Base-by-base conservation (phyloP, 2,113 vertebrate genomes). In the Alectura lathami region DNA sequence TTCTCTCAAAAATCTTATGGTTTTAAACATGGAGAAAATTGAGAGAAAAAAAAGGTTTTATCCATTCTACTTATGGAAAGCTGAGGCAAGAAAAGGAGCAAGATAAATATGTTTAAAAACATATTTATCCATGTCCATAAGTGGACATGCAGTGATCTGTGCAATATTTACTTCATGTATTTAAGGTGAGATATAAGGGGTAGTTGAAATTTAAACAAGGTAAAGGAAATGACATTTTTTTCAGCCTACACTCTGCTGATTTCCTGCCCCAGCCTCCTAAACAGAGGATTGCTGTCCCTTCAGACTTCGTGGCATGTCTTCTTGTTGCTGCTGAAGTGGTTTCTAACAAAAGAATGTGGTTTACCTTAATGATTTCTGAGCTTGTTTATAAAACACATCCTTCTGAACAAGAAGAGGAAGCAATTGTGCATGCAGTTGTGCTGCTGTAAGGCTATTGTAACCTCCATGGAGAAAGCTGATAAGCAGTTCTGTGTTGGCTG, bases 401-500 rank as follows among this genome's bases (percentile, higher is more conserved):
- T 91, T 42, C 29, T 34, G 32, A 32, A 32, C 1, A 12, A 92
- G n/a, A 21, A 40, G 53, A 68, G 34, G 42, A 50, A 63, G 29
- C 3, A 64, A 40, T 60, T 34, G 40, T 48, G 6, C 1, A 4
- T 29, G 16, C 16, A 64, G 26, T 51, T 43, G 17, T 34, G 30
- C 7, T 77, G 30, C 53, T 84, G 32, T 42, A 68, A 81, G 54
- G 20, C 59, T 57, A 43, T 32, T 34, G 54, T 23, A 57, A 34
- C 17, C 29, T 62, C 24, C 40, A 56, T 6, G 8, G 34, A 78
- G 42, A 78, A 26, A 36, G 18, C 15, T 78, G 69, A 51, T 62
- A 45, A 81, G 54, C 17, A 30, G 60, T 13, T 70, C 0, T 0
- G 34, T 47, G 27, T 5, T 60, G 43, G 13, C 22, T 63, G 51